Evolutionary conservation across 2,888 invertebrate species (phyloP).

Genomic region (Petrolisthes manimaculis): DNA sequence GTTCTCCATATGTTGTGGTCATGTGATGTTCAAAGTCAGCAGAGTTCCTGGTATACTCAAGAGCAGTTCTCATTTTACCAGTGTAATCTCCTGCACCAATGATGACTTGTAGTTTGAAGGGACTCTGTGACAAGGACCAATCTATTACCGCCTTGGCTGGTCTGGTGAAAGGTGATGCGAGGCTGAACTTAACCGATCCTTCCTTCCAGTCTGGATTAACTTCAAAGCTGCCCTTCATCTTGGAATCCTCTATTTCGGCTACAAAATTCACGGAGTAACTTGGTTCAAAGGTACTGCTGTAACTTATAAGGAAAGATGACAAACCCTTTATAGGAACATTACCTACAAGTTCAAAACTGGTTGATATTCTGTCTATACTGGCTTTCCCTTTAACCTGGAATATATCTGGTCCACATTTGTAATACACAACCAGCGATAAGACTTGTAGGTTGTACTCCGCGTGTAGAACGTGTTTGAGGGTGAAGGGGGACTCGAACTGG

Average conservation of each 20-base stretch:
- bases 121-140: slow-evolving; percentile 27
- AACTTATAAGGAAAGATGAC: slow-evolving; percentile 32
- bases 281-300: slow-evolving; percentile 16
- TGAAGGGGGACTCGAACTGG: slow-evolving; percentile 47
- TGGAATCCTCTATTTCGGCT: slow-evolving; percentile 37
- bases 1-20: slow-evolving; percentile 6
- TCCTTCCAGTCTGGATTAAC: slow-evolving; percentile 13
- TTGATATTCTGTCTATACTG: slow-evolving; percentile 4
- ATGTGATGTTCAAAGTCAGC: slow-evolving; percentile 33
- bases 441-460: slow-evolving; percentile 24
- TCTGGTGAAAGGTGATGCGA: slow-evolving; percentile 33
- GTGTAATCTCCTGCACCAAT: slow-evolving; percentile 9
- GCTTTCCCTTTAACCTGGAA: slow-evolving; percentile 36
- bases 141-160: slow-evolving; percentile 6
- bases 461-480: slow-evolving; percentile 38
- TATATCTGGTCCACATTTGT: slow-evolving; percentile 44
- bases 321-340: slow-evolving; percentile 43
- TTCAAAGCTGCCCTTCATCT: slow-evolving; percentile 22
- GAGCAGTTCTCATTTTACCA: slow-evolving; percentile 19
- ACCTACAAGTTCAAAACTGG: slow-evolving; percentile 24
- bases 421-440: slow-evolving; percentile 18
- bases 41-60: slow-evolving; percentile 20
- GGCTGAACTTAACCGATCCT: slow-evolving; percentile 30
- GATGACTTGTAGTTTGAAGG: slow-evolving; percentile 2
- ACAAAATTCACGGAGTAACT: not conserved